Evolutionary conservation across 2,888 invertebrate genomes (phyloP), one percentile per base, ranked within the genome.

Genomic region (Danaus chrysippus): DNA sequence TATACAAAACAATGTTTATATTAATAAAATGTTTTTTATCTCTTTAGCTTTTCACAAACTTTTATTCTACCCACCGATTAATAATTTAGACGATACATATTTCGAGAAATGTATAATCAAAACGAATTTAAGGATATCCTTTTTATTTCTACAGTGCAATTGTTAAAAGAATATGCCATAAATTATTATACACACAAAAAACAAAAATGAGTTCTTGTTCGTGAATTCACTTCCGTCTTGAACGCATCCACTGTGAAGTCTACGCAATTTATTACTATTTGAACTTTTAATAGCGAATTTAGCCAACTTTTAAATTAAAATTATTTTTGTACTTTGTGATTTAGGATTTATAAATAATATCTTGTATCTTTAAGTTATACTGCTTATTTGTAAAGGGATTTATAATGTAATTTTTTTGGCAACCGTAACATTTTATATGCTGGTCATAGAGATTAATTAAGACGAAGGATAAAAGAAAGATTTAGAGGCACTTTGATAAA

Each of bases 221-320:
- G 15, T 6, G 52, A 1, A 52, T 42, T 42, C n/a, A 42, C 42
- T 58, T 58, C 42, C 53, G 58, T 58, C 49, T 58, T 53, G 42
- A 52, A n/a, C 13, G 52, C 52, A 58, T 53, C 49, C 42, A 19
- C 53, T 42, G 49, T 53, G 42, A 53, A 53, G 52, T 58, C 53
- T 42, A 49, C 52, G 17, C 53, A 42, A 53, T 53, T 23, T 58
- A 43, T 42, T 42, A 43, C 53, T 53, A 43, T 58, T 19, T 12
- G 41, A 12, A 19, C 19, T 10, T 58, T 58, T 58, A 58, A 49
- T 49, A 49, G 23, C 17, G 12, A 58, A 53, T 53, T 58, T 58
- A 58, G 42, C 52, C 19, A 58, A 42, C n/a, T 44, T 44, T 44
- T n/a, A 44, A 56, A 44, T 56, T 56, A 56, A 34, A 34, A 34